Base-by-base conservation (phyloP, 2,888 invertebrate genomes). In the Amphiduros pacificus region DNA sequence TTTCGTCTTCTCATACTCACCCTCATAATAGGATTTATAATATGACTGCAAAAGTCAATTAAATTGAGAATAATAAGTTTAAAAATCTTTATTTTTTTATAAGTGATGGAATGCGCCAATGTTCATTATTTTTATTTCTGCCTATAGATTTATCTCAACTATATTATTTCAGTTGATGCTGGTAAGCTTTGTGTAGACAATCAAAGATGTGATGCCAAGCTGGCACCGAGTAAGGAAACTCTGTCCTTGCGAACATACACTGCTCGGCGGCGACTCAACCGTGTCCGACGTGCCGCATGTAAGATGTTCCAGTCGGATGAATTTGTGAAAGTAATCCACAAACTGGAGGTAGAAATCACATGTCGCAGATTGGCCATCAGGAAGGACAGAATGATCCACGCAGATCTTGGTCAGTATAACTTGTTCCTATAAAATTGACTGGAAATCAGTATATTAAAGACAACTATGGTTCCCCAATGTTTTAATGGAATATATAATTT, bases 371-470 rank as follows among this genome's bases (percentile, higher is more conserved):
- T 94, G 31, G 82, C 86, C 14, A 88, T 94, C 36, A 85, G 94
- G 61, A 85, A 86, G 28, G 94, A 94, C 80, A 87, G 89, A 63
- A 89, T 91, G 82, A 83, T 94, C 5, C 91, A 93, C 78, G 86
- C 91, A 55, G 93, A 95, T 83, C 86, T 93, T 36, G 91, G 87
- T 86, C 69, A 65, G 74, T 32, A 20, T n/a, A n/a, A n/a, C n/a
- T n/a, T n/a, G n/a, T n/a, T n/a, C n/a, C n/a, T n/a, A n/a, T n/a
- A n/a, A n/a, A n/a, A n/a, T n/a, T n/a, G n/a, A n/a, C n/a, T n/a
- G n/a, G n/a, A n/a, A n/a, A n/a, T n/a, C n/a, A n/a, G n/a, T n/a
- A n/a, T n/a, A n/a, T n/a, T n/a, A n/a, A n/a, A n/a, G n/a, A n/a
- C n/a, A n/a, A n/a, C n/a, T n/a, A n/a, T n/a, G n/a, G n/a, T n/a